Base-by-base conservation (phyloP, 2,888 invertebrate species). In the Cephalotes varians region DNA sequence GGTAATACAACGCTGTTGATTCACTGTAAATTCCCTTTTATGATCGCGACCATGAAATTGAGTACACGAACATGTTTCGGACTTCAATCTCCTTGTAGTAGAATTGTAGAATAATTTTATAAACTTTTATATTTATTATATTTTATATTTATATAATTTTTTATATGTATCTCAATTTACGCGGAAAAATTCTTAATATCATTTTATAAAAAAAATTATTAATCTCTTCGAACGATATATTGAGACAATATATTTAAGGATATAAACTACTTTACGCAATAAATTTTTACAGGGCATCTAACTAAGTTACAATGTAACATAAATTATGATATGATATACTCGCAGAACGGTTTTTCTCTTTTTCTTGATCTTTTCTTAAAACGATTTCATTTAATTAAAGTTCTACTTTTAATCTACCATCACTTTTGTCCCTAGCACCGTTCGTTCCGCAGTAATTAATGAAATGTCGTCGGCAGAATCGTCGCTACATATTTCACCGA, bases 1-100 rank as follows among this genome's bases (percentile, higher is more conserved):
- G 85, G 82, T 84, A 83, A 84, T 82, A 79, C 71, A 80, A 81
- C 49, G 40, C 69, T 56, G 31, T 49, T 56, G 56, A 56, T 56
- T 56, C 71, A 31, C 31, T 71, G 31, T 44, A 40, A 79, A 34
- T 77, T n/a, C 31, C 28, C 9, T 37, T 65, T 84, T 81, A 84
- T 31, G 58, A 28, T 51, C 15, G 28, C 44, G 31, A 60, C 76
- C 77, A 85, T 90, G 84, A 88, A 88, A 86, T 84, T 81, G 72
- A 72, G 25, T 49, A 40, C 21, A 51, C 40, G 37, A 40, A 31
- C 56, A 49, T 69, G 77, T 88, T 85, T 28, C 15, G 12, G 40
- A 18, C 31, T 37, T 31, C n/a, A 15, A 31, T 40, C 40, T 64
- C 3, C 18, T 18, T 51, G 54, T 37, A 9, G 12, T 21, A 10